These are phyloP conservation scores for Myodes glareolus DNA, from an alignment of 2,113 vertebrate species.

Conservation along the genomic window DNA sequence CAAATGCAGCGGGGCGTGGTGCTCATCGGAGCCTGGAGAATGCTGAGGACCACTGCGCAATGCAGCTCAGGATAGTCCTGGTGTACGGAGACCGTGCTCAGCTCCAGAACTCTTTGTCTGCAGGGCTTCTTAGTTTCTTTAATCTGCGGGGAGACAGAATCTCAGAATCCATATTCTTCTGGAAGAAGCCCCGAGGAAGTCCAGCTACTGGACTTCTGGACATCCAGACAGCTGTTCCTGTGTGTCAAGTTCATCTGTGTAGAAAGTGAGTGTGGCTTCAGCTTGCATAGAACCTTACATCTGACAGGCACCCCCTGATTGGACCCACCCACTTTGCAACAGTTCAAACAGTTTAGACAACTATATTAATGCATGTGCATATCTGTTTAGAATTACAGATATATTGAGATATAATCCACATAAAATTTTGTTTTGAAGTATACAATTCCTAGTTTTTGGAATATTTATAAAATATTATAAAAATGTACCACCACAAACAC, in stretches of 20 bases:
- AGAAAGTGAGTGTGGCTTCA: not conserved
- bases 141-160: not conserved
- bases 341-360: not conserved
- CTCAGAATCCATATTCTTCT: not conserved
- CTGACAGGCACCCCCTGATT: not conserved
- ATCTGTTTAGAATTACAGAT: not conserved
- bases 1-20: not conserved
- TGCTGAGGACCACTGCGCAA: not conserved
- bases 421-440: not conserved
- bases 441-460: not conserved
- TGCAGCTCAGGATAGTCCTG: not conserved
- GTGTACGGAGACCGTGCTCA: not conserved
- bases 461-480: not conserved
- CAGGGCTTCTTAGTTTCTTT: not conserved
- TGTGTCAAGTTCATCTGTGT: not conserved
- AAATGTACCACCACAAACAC: not conserved
- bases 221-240: not conserved
- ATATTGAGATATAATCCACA: not conserved
- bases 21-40: accelerated
- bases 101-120: not conserved
- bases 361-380: not conserved
- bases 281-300: not conserved
- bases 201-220: not conserved
- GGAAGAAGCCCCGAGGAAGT: not conserved
- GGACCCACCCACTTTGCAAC: not conserved